A percentile compares a stretch with the other conserved stretches of the same genome.
These are phyloP conservation scores for Atta colombica DNA, from an alignment of 1,140 invertebrate genomes.

Conservation along the genomic window DNA sequence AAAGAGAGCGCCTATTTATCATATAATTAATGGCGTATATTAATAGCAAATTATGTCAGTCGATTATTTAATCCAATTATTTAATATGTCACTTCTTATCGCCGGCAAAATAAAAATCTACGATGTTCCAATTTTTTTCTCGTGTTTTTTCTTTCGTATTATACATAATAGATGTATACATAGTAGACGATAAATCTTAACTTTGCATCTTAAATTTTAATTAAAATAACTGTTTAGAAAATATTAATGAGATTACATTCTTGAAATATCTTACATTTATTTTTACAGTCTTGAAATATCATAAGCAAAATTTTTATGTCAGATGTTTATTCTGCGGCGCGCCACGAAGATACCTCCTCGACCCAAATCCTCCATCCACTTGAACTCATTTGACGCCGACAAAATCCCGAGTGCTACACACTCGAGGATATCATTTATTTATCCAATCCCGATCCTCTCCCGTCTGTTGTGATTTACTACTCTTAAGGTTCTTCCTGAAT, in stretches of 20 bases:
- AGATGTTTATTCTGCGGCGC: conserved; percentile 34
- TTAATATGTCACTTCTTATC: conserved; percentile 8
- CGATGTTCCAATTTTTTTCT: no score
- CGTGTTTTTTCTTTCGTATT: not conserved
- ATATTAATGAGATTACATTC: conserved; percentile 13
- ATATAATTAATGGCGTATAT: conserved; percentile 38
- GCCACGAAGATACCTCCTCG: conserved; percentile 42
- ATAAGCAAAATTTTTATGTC: not conserved
- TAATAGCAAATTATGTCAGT: not conserved
- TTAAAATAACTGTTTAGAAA: not conserved
- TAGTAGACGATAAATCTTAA: not conserved
- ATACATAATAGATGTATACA: not conserved
- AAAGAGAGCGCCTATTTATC: conserved; percentile 2
- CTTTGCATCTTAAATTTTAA: not conserved
- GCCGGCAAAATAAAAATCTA: not conserved
- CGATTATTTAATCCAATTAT: conserved; percentile 29
- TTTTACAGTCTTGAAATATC: not conserved
- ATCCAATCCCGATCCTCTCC: not conserved
- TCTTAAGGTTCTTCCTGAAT: conserved; percentile 3
- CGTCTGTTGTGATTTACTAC: not conserved
- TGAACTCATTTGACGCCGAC: conserved; percentile 47
- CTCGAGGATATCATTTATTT: conserved; percentile 31
- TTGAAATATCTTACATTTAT: no score
- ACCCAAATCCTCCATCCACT: conserved; percentile 47
- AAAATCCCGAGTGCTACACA: not conserved